Evolutionary conservation across 2,797 vertebrate species (phyloP).

Genomic region (Tiaroga cobitis): DNA sequence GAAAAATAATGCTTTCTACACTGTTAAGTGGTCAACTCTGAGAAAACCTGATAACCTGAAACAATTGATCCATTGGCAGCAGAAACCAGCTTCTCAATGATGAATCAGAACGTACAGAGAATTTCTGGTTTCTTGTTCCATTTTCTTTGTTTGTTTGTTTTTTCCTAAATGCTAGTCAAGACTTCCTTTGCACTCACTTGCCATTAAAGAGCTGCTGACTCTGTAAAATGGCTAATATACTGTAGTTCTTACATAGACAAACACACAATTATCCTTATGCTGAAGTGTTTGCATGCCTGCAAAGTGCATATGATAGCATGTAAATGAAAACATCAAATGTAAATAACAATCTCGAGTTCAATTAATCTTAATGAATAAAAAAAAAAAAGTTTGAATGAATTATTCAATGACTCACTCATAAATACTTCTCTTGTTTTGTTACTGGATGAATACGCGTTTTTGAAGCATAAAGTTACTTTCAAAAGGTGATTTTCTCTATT

Average conservation of each 20-base stretch:
- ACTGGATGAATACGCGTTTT: neutral
- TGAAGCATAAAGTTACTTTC: neutral
- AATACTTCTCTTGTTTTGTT: neutral
- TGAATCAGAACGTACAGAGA: neutral
- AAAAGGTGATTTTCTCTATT: no score
- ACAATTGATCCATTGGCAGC: neutral
- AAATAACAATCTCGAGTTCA: neutral
- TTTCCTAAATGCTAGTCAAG: neutral
- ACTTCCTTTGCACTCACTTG: neutral
- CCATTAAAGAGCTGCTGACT: slow-evolving; percentile 1
- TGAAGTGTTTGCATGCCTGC: neutral
- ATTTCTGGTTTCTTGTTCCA: neutral
- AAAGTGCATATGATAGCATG: neutral
- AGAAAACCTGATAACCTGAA: slow-evolving; percentile 15
- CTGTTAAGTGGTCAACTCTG: slow-evolving; percentile 29
- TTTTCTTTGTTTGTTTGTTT: neutral
- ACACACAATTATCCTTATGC: neutral
- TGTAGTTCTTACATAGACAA: neutral
- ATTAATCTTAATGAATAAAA: neutral
- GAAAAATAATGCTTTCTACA: slow-evolving; percentile 13
- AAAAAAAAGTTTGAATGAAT: neutral
- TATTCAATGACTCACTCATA: neutral
- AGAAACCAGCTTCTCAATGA: neutral
- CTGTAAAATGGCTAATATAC: neutral
- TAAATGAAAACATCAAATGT: neutral